These are phyloP conservation scores for Metopia argyrocephala DNA, from an alignment of 2,888 invertebrate species.

Conservation along the genomic window DNA sequence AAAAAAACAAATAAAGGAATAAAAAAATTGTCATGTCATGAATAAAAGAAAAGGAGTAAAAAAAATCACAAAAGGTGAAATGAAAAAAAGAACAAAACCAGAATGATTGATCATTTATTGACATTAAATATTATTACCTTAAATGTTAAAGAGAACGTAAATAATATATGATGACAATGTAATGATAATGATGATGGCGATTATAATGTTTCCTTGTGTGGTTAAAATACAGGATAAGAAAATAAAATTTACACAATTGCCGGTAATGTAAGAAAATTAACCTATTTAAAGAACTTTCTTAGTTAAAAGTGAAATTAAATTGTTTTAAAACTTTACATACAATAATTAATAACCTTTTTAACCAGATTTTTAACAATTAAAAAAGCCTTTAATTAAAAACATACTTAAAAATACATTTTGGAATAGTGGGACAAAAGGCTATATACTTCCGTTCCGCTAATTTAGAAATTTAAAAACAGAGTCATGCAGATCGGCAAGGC, in stretches of 20 bases:
- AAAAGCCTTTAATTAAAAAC: too few relatives aligned
- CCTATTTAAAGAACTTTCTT: too few relatives aligned
- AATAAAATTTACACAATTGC: background rate
- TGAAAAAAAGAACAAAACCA: constrained; percentile 26
- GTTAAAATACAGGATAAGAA: background rate
- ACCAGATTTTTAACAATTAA: too few relatives aligned
- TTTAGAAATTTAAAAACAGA: too few relatives aligned
- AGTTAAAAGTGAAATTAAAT: too few relatives aligned
- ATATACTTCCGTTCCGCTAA: too few relatives aligned
- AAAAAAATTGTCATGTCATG: background rate
- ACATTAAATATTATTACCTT: constrained; percentile 64
- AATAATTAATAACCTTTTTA: too few relatives aligned
- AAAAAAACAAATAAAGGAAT: constrained; percentile 12
- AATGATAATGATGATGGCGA: background rate
- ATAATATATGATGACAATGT: constrained; percentile 44
- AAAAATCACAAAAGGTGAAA: constrained; percentile 2
- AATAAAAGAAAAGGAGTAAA: constrained; percentile 13
- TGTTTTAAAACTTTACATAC: too few relatives aligned
- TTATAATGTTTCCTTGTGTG: background rate
- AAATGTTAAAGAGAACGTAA: constrained; percentile 44
- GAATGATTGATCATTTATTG: constrained; percentile 67
- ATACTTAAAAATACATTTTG: too few relatives aligned
- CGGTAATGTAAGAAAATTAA: too few relatives aligned
- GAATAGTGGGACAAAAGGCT: too few relatives aligned
- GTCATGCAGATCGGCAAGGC: too few relatives aligned